These are phyloP conservation scores for Polydrusus pterygomalis DNA, from an alignment of 2,888 invertebrate species.

Conservation along the genomic window DNA sequence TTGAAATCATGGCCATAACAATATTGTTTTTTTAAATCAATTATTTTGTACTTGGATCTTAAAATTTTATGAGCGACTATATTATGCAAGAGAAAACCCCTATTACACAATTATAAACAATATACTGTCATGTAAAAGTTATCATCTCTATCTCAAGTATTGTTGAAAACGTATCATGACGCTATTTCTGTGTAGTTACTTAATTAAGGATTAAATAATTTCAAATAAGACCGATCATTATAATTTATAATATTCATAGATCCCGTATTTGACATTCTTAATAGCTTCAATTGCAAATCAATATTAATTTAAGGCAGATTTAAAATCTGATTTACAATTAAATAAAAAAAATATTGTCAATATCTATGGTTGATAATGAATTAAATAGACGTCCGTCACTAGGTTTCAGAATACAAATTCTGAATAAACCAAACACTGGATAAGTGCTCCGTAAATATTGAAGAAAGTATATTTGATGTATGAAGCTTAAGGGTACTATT, in stretches of 20 bases:
- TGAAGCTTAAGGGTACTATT: too few relatives aligned
- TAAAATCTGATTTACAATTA: background rate
- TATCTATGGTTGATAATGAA: background rate
- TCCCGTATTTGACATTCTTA: background rate
- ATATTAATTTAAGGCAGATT: background rate
- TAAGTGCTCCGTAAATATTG: too few relatives aligned
- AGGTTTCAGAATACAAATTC: too few relatives aligned
- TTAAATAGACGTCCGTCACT: too few relatives aligned
- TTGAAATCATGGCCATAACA: too few relatives aligned
- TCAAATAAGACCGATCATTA: background rate
- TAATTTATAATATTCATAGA: background rate
- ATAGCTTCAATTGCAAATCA: background rate
- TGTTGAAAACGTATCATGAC: background rate
- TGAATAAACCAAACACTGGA: too few relatives aligned
- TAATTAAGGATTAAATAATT: constrained; percentile 10
- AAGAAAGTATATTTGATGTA: too few relatives aligned
- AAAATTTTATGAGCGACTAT: too few relatives aligned
- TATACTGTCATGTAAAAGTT: background rate
- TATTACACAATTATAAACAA: too few relatives aligned
- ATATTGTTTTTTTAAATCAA: too few relatives aligned
- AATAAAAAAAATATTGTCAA: background rate
- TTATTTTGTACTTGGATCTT: too few relatives aligned
- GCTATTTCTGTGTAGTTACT: background rate
- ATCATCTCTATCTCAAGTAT: background rate
- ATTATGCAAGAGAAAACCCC: too few relatives aligned